Base-by-base conservation (phyloP, 2,797 vertebrate genomes). In the Borostomias antarcticus region DNA sequence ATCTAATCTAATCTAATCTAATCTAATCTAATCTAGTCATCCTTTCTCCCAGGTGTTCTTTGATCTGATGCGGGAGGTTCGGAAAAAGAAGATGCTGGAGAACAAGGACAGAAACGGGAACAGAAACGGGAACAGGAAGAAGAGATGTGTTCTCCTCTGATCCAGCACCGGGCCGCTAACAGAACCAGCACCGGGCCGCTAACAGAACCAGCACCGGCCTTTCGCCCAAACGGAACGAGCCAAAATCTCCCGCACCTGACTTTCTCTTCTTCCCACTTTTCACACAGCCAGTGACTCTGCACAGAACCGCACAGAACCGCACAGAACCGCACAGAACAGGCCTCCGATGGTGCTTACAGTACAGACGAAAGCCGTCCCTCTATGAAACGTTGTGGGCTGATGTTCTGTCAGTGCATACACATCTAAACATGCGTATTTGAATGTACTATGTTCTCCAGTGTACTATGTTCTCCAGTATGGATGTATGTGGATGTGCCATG, bases 1-100 rank as follows among this genome's bases (percentile, higher is more conserved):
- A n/a, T n/a, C n/a, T n/a, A n/a, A n/a, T n/a, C n/a, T n/a, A n/a
- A n/a, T n/a, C 17, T n/a, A 4, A 40, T 4, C 9, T 28, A 9
- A 25, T 13, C 26, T 21, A 17, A 45, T 15, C 30, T n/a, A 40
- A 19, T 35, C 60, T 51, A n/a, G 9, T 64, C n/a, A 17, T 48
- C 45, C 28, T 56, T 62, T 45, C 17, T 26, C 54, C 3, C 82
- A 98, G 97, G 96, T 98, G 37, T 99, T 99, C 88, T 99, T 99
- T 73, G 97, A 99, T 82, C 90, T 99, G 62, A 99, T 98, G 97
- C 89, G 96, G 73, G 96, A 99, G 86, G 94, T 98, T 58, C 91
- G 95, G 63, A 90, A 95, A 70, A 98, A 98, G 90, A 99, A 99
- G 82, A 92, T 97, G 95, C 92, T 94, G 0, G 96, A 98, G 88